Evolutionary conservation across 2,797 vertebrate species (phyloP), one percentile per base, ranked within the genome.

Genomic region (Myotis vivesi): DNA sequence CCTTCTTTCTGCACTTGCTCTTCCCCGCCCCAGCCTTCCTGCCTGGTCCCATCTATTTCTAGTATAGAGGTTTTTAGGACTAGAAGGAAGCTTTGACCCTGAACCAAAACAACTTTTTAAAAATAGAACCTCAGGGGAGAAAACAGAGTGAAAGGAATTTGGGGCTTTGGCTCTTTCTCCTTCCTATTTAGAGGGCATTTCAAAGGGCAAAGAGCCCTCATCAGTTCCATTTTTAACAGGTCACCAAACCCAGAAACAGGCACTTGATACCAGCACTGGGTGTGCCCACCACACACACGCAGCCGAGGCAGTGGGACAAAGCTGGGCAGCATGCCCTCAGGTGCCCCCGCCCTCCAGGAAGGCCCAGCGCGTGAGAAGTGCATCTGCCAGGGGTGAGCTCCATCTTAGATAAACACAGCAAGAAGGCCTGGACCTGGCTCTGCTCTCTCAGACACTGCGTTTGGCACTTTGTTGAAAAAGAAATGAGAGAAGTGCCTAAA

Each of bases 161-260:
- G 86, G 81, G 73, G 11, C 33, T 91, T 95, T 93, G 80, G 44
- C 12, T 25, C 51, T 95, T 71, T 75, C 77, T 59, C 57, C 55
- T 94, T 77, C 51, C 69, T 82, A 17, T 73, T 79, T 86, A 76
- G 94, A 96, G 49, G 38, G 53, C 28, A 16, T 57, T 19, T 92
- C 53, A 96, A 96, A 94, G 94, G 71, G 41, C 76, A 69, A 88
- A 87, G 59, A 55, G 79, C 19, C 36, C 79, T 51, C 89, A 55
- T 62, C 49, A 69, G 80, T 96, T 96, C 25, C 62, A 59, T 69
- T 94, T 96, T 91, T 87, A 53, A 55, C 90, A 96, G 81, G 44
- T 66, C 89, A 25, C 0, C 0, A 33, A 85, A 84, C 44, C 96
- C 95, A 91, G 83, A 93, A 96, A 94, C 8, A 88, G 90, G 87